These are phyloP conservation scores for Mactra quadrangularis DNA, from an alignment of 1,140 invertebrate genomes.

Conservation along the genomic window DNA sequence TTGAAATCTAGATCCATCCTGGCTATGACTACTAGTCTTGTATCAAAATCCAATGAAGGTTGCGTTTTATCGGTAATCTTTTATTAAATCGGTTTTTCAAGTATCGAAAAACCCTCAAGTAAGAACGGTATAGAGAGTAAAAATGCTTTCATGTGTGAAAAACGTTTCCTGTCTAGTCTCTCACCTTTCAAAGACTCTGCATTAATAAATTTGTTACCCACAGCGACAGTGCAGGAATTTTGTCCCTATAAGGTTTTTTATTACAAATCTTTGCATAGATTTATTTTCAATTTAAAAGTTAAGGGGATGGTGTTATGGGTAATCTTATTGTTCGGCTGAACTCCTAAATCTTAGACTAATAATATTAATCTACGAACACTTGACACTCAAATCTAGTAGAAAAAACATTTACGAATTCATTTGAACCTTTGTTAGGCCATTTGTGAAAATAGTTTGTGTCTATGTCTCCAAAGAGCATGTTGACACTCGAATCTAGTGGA, in stretches of 20 bases:
- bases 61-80: too few species aligned
- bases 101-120: background rate
- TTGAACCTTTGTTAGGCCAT: too few species aligned
- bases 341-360: constrained; percentile 21
- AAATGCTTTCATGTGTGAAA: background rate
- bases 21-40: too few species aligned
- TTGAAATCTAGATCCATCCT: too few species aligned
- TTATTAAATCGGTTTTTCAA: too few species aligned
- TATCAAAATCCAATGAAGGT: too few species aligned
- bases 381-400: background rate
- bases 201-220: constrained; percentile 24
- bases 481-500: too few species aligned
- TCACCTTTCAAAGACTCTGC: constrained; percentile 20
- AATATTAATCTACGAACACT: background rate
- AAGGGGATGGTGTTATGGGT: constrained; percentile 21
- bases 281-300: constrained; percentile 8
- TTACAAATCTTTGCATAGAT: constrained; percentile 14
- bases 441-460: too few species aligned
- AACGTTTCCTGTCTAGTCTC: constrained; percentile 23
- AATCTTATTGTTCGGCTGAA: constrained; percentile 16
- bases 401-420: too few species aligned
- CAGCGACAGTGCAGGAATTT: constrained; percentile 1
- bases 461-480: too few species aligned
- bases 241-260: constrained; percentile 5
- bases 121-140: background rate